These are phyloP conservation scores for Pseudorectes ferrugineus DNA, from an alignment of 2,113 vertebrate species.

Conservation along the genomic window DNA sequence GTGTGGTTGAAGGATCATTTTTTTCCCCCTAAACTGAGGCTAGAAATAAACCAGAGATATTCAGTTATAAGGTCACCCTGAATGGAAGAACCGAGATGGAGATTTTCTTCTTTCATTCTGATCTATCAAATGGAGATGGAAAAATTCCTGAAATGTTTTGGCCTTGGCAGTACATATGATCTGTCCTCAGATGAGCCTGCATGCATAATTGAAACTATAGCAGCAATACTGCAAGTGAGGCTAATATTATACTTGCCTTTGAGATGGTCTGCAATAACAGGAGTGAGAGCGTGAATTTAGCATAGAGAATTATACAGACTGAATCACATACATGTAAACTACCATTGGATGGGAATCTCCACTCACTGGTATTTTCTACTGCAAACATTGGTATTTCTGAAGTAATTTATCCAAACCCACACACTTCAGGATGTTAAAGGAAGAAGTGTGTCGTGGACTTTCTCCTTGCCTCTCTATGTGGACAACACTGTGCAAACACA, in stretches of 20 bases:
- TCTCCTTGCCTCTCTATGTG: not conserved
- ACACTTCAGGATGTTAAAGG: not conserved
- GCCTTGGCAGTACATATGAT: constrained; percentile 17
- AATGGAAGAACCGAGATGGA: not conserved
- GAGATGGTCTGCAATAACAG: not conserved
- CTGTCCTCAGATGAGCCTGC: constrained; percentile 28
- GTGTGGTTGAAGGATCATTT: not conserved
- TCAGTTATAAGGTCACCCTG: not conserved
- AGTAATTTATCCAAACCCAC: not conserved
- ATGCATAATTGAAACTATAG: not conserved
- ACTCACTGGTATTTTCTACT: not conserved
- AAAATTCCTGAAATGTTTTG: constrained; percentile 36
- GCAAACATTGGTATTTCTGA: not conserved
- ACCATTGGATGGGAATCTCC: not conserved
- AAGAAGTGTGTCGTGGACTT: not conserved
- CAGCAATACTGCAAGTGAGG: not conserved
- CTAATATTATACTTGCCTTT: not conserved
- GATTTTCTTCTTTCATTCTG: constrained; percentile 20
- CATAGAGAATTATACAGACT: not conserved
- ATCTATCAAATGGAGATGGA: not conserved
- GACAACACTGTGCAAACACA: not conserved
- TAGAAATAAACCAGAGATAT: not conserved
- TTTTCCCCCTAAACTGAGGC: not conserved
- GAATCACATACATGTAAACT: not conserved
- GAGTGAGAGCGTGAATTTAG: not conserved